Evolutionary conservation across 2,113 vertebrate genomes (phyloP), one percentile per base, ranked within the genome.

Genomic region (Eleginops maclovinus): DNA sequence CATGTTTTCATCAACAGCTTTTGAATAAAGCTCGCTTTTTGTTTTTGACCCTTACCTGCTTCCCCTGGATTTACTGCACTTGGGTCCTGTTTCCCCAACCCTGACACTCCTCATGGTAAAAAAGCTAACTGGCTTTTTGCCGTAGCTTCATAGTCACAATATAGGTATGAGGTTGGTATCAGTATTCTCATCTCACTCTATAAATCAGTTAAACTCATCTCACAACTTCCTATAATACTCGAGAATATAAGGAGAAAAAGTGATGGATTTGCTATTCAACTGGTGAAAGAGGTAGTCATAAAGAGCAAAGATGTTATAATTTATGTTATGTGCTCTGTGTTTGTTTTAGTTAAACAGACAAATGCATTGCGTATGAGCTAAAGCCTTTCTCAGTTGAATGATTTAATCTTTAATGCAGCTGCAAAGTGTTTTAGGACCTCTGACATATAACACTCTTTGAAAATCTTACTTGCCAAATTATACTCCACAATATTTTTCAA

Each of bases 391-490:
- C 11, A 21, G 58, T 3, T 44, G n/a, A 43, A 66, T 24, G 54
- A 58, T 31, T 65, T 24, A 2, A 60, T 76, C 55, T 66, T 63
- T 24, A 36, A 56, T 72, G 44, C 74, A 79, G 55, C 65, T 79
- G 78, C 19, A 73, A 40, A 80, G 22, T 24, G 12, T 21, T 7
- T n/a, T 41, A 69, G 4, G 13, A 56, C 47, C 15, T 69, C 15
- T 77, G 53, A 56, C 50, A 60, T 26, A 12, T 6, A 47, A 31
- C 11, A 50, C 15, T 21, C 36, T 62, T 21, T 54, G 19, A 72
- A 67, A 19, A 36, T 40, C n/a, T 22, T 50, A 16, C 56, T 58
- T 19, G 59, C 15, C n/a, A 77, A 62, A 59, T 46, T 41, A 40
- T 40, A n/a, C 11, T 54, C n/a, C 44, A n/a, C 56, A 24, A 41